A percentile compares a stretch with the other conserved stretches of the same genome.
These are phyloP conservation scores for Campylomormyrus numenius DNA, from an alignment of 2,113 vertebrate species.

Conservation along the genomic window DNA sequence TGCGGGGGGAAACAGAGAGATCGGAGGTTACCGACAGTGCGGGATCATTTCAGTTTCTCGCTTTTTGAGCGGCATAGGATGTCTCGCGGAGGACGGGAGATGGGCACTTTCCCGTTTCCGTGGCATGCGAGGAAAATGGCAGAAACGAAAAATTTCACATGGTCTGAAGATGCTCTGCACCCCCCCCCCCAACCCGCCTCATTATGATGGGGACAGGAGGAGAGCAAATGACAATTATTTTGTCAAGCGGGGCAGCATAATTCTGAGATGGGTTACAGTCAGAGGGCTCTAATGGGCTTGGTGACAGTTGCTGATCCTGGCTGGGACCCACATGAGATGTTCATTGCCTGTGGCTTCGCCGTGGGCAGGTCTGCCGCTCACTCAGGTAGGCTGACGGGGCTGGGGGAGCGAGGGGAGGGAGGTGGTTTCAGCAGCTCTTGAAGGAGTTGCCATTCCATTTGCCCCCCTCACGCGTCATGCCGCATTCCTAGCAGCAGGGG, in stretches of 20 bases:
- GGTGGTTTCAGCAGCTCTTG: slow-evolving; percentile 37
- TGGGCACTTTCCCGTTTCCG: background rate
- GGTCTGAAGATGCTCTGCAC: slow-evolving; percentile 21
- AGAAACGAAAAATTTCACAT: slow-evolving; percentile 14
- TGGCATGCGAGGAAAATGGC: background rate
- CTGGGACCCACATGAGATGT: slow-evolving; percentile 54
- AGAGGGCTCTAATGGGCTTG: slow-evolving; percentile 59
- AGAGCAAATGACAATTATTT: slow-evolving; percentile 24
- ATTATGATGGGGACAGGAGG: slow-evolving; percentile 37
- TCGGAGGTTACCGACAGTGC: slow-evolving; percentile 54
- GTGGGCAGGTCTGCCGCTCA: slow-evolving; percentile 66
- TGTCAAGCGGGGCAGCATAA: slow-evolving; percentile 39
- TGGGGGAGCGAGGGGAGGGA: slow-evolving; percentile 3
- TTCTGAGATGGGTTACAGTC: slow-evolving; percentile 35
- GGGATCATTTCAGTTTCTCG: slow-evolving; percentile 32
- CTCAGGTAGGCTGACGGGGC: slow-evolving; percentile 63
- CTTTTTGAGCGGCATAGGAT: slow-evolving; percentile 18
- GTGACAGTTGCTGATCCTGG: slow-evolving; percentile 47
- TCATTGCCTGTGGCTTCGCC: slow-evolving; percentile 69
- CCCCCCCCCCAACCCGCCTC: background rate
- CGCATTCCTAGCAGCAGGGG: background rate
- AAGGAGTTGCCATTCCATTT: slow-evolving; percentile 22
- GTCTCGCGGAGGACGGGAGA: slow-evolving; percentile 39
- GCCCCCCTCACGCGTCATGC: background rate
- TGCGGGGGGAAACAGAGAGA: slow-evolving; percentile 53